phyloP scores from a whole-genome alignment of 2,113 vertebrate species.

The Peromyscus polionotus region DNA sequence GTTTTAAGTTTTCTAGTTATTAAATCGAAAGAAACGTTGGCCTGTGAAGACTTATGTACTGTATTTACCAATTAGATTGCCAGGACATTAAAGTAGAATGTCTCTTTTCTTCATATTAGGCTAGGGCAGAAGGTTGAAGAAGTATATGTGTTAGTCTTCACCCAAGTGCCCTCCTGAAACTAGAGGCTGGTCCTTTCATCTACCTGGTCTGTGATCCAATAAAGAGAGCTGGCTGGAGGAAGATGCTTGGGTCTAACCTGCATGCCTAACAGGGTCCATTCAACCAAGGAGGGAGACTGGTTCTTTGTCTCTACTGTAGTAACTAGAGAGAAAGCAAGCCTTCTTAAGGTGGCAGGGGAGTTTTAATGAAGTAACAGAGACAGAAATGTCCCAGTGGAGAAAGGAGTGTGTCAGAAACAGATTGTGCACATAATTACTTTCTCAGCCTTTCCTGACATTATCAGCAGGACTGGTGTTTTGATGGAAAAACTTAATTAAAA shows the following conservation, averaged over 20 bases:
- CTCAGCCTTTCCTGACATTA: conserved; percentile 84
- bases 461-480: conserved; percentile 87
- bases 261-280: background rate
- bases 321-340: conserved; percentile 69
- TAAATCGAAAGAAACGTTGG: background rate
- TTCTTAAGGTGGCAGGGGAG: conserved; percentile 65
- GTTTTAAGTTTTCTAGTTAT: background rate
- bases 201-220: background rate
- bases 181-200: background rate
- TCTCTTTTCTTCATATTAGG: conserved; percentile 16
- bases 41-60: background rate
- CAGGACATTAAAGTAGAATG: background rate
- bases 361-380: conserved; percentile 84
- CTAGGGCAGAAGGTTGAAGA: background rate
- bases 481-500: conserved; percentile 88
- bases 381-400: conserved; percentile 71
- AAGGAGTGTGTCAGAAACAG: conserved; percentile 84
- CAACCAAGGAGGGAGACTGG: background rate
- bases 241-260: background rate
- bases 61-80: background rate
- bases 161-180: background rate
- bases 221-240: background rate
- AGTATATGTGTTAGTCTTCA: background rate
- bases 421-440: conserved; percentile 88
- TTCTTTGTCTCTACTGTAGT: conserved; percentile 13